phyloP scores from a whole-genome alignment of 2,113 vertebrate genomes.

The Marcusenius ussheri region DNA sequence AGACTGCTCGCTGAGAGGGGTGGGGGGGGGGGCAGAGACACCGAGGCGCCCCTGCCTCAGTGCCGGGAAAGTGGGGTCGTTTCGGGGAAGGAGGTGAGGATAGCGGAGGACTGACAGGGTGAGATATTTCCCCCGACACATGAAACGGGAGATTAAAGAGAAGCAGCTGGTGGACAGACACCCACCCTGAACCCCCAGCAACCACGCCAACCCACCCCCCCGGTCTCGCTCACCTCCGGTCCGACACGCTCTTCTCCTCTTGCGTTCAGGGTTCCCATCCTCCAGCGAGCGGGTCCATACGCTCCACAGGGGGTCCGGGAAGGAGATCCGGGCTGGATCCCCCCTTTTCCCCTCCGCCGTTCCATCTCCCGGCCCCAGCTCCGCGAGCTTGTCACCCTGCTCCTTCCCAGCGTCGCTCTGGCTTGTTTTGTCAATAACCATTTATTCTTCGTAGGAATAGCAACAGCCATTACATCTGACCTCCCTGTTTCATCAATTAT shows the following conservation, averaged over 20 bases:
- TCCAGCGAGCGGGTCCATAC: neutral
- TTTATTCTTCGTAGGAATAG: slow-evolving; percentile 97
- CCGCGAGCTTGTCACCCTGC: slow-evolving; percentile 42
- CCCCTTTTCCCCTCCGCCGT: slow-evolving; percentile 12
- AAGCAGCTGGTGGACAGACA: slow-evolving; percentile 54
- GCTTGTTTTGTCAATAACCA: slow-evolving; percentile 99
- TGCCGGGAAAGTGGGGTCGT: slow-evolving; percentile 17
- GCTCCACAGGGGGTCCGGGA: slow-evolving; percentile 32
- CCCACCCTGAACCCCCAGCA: slow-evolving; percentile 40
- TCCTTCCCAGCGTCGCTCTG: slow-evolving; percentile 69
- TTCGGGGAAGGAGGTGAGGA: slow-evolving; percentile 30
- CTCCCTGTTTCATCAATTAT: slow-evolving; percentile 99
- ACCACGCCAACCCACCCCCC: slow-evolving; percentile 44
- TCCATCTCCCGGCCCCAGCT: slow-evolving; percentile 25
- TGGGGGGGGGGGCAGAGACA: slow-evolving; percentile 29
- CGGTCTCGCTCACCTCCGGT: slow-evolving; percentile 64
- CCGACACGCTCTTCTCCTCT: neutral
- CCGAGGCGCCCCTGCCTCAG: slow-evolving; percentile 28
- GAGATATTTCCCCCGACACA: slow-evolving; percentile 56
- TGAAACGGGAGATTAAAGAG: slow-evolving; percentile 60
- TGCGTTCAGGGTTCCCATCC: neutral
- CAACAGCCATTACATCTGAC: slow-evolving; percentile 98
- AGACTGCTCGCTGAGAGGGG: slow-evolving; percentile 35
- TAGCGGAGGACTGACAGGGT: slow-evolving; percentile 51
- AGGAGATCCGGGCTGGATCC: slow-evolving; percentile 34